Percentiles rank a stretch among this genome's conserved stretches.
Evolutionary conservation across 2,797 vertebrate genomes (phyloP).

Genomic region (Iguana delicatissima): DNA sequence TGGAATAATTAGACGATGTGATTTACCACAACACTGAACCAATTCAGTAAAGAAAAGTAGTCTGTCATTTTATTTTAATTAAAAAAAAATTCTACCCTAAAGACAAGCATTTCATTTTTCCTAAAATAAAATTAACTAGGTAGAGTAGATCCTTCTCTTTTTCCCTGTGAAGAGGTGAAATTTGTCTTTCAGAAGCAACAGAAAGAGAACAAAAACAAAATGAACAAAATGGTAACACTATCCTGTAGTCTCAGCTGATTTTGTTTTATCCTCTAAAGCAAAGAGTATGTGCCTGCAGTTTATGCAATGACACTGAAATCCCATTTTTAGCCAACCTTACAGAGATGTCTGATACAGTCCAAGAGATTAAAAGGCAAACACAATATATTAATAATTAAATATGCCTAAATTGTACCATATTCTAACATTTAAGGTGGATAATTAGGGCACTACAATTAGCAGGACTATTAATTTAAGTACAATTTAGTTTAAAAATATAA

Average conservation of each 20-base stretch:
- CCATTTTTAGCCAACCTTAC: neutral
- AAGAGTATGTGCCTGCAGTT: neutral
- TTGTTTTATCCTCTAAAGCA: neutral
- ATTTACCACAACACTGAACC: neutral
- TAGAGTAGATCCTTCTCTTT: slow-evolving; percentile 22
- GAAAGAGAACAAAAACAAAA: neutral
- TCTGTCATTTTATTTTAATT: slow-evolving; percentile 8
- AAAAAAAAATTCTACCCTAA: neutral
- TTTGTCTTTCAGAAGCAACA: neutral
- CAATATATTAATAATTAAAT: neutral
- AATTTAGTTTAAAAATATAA: neutral
- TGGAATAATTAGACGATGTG: slow-evolving; percentile 7
- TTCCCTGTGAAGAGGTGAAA: neutral
- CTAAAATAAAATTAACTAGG: neutral
- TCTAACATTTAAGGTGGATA: neutral
- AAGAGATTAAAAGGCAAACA: neutral
- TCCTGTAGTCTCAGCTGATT: neutral
- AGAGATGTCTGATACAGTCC: neutral
- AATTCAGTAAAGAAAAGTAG: slow-evolving; percentile 1
- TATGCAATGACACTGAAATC: neutral
- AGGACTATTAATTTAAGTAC: neutral
- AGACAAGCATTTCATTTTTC: neutral
- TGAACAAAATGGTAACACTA: neutral
- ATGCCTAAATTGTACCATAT: neutral
- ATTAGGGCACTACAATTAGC: neutral